These are phyloP conservation scores for Siniperca knerii DNA, from an alignment of 2,113 vertebrate genomes.

Conservation along the genomic window DNA sequence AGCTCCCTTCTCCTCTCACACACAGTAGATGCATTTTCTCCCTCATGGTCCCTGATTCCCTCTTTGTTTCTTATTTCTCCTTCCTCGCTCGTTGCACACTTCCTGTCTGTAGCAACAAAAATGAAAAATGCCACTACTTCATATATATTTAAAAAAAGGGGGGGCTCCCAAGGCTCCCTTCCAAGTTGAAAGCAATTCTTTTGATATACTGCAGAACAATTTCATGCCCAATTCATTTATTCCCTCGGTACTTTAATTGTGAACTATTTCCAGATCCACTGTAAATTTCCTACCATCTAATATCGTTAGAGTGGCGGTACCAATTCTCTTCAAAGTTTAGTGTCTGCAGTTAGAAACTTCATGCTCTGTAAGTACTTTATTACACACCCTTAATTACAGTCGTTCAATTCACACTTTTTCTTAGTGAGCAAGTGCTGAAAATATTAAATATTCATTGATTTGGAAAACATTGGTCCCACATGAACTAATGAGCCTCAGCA, in stretches of 20 bases:
- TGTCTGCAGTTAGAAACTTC: slow-evolving; percentile 48
- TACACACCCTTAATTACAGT: slow-evolving; percentile 39
- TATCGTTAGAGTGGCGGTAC: slow-evolving; percentile 40
- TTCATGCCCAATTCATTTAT: slow-evolving; percentile 72
- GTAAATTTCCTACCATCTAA: slow-evolving; percentile 58
- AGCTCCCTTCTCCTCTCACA: background rate
- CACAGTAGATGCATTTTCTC: slow-evolving; percentile 14
- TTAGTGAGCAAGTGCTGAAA: slow-evolving; percentile 26
- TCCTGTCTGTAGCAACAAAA: slow-evolving; percentile 40
- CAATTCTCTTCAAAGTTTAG: slow-evolving; percentile 46
- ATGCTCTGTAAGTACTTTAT: slow-evolving; percentile 53
- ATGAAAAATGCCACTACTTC: slow-evolving; percentile 58
- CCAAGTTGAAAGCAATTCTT: slow-evolving; percentile 68
- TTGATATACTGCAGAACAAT: slow-evolving; percentile 71
- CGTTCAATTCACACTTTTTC: slow-evolving; percentile 42
- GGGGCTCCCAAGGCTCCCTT: slow-evolving; percentile 47
- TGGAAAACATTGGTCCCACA: slow-evolving; percentile 34
- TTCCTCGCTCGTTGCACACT: slow-evolving; percentile 8
- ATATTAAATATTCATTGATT: slow-evolving; percentile 43
- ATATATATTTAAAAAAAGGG: slow-evolving; percentile 32
- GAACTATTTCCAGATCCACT: slow-evolving; percentile 62
- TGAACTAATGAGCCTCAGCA: slow-evolving; percentile 37
- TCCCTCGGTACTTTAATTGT: slow-evolving; percentile 69
- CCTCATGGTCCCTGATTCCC: slow-evolving; percentile 4
- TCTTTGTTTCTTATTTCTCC: slow-evolving; percentile 18